Percentiles rank a stretch among this genome's conserved stretches.
These are phyloP conservation scores for Micromussa lordhowensis DNA, from an alignment of 92 coral and sea anemone genomes.

Conservation along the genomic window DNA sequence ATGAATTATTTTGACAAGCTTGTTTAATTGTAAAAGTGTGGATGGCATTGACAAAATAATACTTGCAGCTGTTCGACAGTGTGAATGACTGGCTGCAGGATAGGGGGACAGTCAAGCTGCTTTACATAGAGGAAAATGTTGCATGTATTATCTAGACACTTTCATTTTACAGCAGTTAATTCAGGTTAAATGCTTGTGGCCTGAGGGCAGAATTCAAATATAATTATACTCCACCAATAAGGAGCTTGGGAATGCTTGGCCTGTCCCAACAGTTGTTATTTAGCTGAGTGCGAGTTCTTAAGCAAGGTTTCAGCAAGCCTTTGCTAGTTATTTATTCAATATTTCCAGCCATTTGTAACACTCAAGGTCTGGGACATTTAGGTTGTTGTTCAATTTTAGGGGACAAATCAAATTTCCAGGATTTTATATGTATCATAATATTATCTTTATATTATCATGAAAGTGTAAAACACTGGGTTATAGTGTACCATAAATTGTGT, in stretches of 20 bases:
- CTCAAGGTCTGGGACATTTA: not conserved
- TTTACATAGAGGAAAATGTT: not conserved
- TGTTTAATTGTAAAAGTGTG: not conserved
- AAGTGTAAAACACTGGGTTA: not conserved
- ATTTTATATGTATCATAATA: not conserved
- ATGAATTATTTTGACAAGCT: not conserved
- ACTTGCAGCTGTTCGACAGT: not conserved
- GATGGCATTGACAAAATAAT: not conserved
- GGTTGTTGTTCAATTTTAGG: slow-evolving; percentile 3
- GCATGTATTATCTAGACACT: not conserved
- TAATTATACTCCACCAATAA: not conserved
- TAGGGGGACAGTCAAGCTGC: not conserved
- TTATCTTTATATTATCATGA: not conserved
- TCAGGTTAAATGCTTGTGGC: not conserved
- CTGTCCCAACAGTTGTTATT: not conserved
- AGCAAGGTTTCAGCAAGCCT: slow-evolving; percentile 2
- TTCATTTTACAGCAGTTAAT: not conserved
- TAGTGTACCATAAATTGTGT: not conserved
- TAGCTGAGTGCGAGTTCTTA: not conserved
- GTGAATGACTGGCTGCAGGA: not conserved
- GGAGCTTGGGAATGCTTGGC: not conserved
- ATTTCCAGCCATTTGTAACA: not conserved
- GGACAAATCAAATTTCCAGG: not conserved
- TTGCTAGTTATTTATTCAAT: slow-evolving; percentile 10
- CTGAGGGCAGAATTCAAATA: not conserved